Base-by-base conservation (phyloP, 2,113 vertebrate species). In the Meles meles region DNA sequence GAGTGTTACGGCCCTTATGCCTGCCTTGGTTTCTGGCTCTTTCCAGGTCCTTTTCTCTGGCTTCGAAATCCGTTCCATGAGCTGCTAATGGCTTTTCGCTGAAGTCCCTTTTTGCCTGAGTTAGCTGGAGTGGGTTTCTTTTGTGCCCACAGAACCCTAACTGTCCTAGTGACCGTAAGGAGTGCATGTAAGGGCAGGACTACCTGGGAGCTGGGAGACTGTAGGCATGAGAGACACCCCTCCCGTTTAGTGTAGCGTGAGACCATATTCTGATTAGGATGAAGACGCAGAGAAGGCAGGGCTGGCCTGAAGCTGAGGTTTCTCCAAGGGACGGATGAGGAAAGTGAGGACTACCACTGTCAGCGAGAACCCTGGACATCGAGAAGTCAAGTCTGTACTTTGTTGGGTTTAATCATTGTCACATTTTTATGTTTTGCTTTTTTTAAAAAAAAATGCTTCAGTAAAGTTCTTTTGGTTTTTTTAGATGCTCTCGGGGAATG, bases 261-360 rank as follows among this genome's bases (percentile, higher is more conserved):
- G 87, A 52, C 67, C 20, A 0, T 11, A 3, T 57, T 52, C 82
- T 4, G n/a, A 29, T 12, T 47, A 23, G 39, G 76, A 42, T 23
- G 88, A 82, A 69, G 47, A 67, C 10, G 5, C 18, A 14, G 72
- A 57, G 55, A 52, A 76, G 6, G 55, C 29, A 2, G 31, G 27
- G 57, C 71, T 39, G 29, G 44, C 47, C 20, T n/a, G 49, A 52
- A 57, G 31, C 82, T 5, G 15, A 20, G 74, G 15, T 11, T n/a
- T 34, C 59, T 13, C 12, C 20, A 6, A 47, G 37, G n/a, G 42
- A 21, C 7, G 0, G 25, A 25, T 0, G 4, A 25, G n/a, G 39
- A 59, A 17, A 1, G 47, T 5, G n/a, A n/a, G n/a, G n/a, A n/a
- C n/a, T n/a, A n/a, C n/a, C n/a, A n/a, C n/a, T n/a, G 74, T n/a